phyloP scores from a whole-genome alignment of 2,113 vertebrate species.

The Pipra filicauda region DNA sequence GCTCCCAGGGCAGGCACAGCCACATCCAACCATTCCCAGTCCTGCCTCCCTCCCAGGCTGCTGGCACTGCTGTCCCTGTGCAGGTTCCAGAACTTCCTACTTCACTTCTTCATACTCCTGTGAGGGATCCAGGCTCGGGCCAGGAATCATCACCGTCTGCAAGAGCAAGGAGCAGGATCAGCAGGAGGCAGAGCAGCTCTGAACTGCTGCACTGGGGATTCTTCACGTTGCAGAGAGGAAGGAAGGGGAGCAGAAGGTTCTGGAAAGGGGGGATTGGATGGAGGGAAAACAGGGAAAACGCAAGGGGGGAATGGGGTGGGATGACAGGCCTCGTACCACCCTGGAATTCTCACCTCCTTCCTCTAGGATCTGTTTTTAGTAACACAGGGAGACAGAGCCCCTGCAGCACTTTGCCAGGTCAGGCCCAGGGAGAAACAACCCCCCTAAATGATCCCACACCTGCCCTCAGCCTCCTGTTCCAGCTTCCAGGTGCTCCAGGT shows the following conservation, averaged over 20 bases:
- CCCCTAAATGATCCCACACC: background rate
- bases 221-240: rapidly evolving
- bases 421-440: background rate
- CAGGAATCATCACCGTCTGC: constrained; percentile 90
- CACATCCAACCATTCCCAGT: background rate
- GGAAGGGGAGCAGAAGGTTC: background rate
- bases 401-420: background rate
- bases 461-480: background rate
- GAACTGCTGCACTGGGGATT: background rate
- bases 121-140: constrained; percentile 74
- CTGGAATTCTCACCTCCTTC: background rate
- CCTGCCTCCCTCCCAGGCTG: background rate
- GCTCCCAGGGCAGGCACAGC: background rate
- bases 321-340: rapidly evolving
- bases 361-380: background rate
- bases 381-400: background rate
- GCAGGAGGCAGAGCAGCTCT: background rate
- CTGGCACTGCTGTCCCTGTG: constrained; percentile 65
- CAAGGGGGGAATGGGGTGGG: background rate
- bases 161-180: constrained; percentile 33
- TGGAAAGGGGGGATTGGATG: background rate
- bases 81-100: constrained; percentile 53
- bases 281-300: background rate
- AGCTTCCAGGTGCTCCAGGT: background rate
- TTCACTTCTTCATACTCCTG: constrained; percentile 74